A percentile compares a stretch with the other conserved stretches of the same genome.
These are phyloP conservation scores for Osmerus mordax DNA, from an alignment of 2,113 vertebrate species.

Conservation along the genomic window DNA sequence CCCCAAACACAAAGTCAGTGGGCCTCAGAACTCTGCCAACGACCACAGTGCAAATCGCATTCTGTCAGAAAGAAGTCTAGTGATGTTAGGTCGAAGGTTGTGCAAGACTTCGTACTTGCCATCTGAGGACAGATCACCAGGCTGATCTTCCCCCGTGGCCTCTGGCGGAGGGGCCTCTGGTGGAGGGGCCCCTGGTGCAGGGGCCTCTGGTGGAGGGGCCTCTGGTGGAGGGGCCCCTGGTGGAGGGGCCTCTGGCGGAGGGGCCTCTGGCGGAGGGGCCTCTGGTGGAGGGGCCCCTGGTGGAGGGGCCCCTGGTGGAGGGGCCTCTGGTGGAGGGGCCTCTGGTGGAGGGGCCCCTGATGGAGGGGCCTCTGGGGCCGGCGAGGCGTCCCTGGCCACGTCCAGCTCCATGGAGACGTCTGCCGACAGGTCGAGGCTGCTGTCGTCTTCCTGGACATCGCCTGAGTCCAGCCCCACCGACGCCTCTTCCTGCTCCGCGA, in stretches of 20 bases:
- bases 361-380: slow-evolving; percentile 22
- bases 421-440: slow-evolving; percentile 52
- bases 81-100: background rate
- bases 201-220: no score
- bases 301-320: slow-evolving; percentile 24
- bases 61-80: no score
- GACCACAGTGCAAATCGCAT: no score
- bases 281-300: slow-evolving; percentile 5
- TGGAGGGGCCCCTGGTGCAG: no score
- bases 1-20: no score
- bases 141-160: slow-evolving; percentile 63
- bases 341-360: background rate
- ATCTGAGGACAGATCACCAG: slow-evolving; percentile 70
- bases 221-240: no score
- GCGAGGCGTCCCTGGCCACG: slow-evolving; percentile 31
- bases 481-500: slow-evolving; percentile 84
- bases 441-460: slow-evolving; percentile 54
- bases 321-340: background rate
- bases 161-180: background rate
- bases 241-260: no score
- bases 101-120: slow-evolving; percentile 70
- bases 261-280: no score
- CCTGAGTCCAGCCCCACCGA: slow-evolving; percentile 49
- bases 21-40: no score
- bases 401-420: slow-evolving; percentile 48